These are phyloP conservation scores for Thamnaconus septentrionalis DNA, from an alignment of 2,113 vertebrate species.

Conservation along the genomic window DNA sequence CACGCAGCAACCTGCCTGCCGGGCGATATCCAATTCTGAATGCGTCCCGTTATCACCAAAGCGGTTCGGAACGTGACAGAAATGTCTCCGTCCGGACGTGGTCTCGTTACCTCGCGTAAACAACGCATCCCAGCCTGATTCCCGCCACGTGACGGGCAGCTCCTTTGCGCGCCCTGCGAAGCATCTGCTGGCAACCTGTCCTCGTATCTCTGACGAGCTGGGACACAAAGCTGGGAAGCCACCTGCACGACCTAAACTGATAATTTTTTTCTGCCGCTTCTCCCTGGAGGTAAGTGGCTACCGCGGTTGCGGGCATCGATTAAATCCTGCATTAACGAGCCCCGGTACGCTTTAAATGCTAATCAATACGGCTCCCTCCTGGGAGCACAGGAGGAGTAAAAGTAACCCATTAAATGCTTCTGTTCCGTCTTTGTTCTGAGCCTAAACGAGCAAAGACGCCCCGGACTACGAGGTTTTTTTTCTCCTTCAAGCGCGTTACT, in stretches of 20 bases:
- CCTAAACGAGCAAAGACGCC: conserved; percentile 48
- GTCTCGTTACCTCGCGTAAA: conserved; percentile 21
- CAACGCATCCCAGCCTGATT: conserved; percentile 52
- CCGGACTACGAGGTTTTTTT: conserved; percentile 33
- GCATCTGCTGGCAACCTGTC: too few relatives aligned
- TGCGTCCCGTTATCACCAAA: too few relatives aligned
- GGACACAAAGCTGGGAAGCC: conserved; percentile 15
- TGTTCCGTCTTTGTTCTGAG: conserved; percentile 51
- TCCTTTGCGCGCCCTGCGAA: conserved; percentile 10
- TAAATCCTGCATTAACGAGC: conserved; percentile 46
- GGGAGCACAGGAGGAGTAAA: conserved; percentile 37
- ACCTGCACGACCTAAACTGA: conserved; percentile 1
- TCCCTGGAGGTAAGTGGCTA: conserved; percentile 30
- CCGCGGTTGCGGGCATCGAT: conserved; percentile 40
- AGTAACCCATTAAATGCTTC: conserved; percentile 49
- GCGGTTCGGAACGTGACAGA: too few relatives aligned
- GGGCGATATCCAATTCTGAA: too few relatives aligned
- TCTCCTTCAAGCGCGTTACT: too few relatives aligned
- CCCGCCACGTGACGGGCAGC: conserved; percentile 45
- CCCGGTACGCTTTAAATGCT: conserved; percentile 57
- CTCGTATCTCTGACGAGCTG: too few relatives aligned
- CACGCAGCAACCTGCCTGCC: too few relatives aligned
- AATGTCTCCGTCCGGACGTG: too few relatives aligned
- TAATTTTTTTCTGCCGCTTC: conserved; percentile 19
- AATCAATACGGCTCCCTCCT: conserved; percentile 49